Conservation (phyloP, 2,888 invertebrate genomes). For the Omphaloscelis lunosa region DNA sequence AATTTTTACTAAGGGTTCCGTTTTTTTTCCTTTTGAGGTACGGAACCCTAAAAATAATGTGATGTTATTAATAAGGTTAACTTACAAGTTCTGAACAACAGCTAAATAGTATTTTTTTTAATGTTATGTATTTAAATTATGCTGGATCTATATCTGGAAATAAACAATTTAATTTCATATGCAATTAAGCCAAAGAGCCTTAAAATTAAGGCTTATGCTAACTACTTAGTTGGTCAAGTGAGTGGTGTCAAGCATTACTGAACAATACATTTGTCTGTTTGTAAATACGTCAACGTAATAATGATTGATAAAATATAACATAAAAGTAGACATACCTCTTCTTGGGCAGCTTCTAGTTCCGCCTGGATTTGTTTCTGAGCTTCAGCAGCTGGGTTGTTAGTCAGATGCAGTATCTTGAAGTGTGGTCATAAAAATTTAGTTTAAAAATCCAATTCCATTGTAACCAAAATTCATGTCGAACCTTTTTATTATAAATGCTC, state of each 20-base stretch:
- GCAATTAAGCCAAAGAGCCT: background rate
- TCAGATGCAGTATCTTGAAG: constrained; percentile 91
- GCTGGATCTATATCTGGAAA: background rate
- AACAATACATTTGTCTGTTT: background rate
- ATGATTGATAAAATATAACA: background rate
- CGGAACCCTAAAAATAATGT: background rate
- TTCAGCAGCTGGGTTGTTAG: constrained; percentile 93
- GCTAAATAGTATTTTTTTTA: background rate
- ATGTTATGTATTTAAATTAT: background rate
- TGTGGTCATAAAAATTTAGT: background rate
- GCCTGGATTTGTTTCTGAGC: constrained; percentile 92
- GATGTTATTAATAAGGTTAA: background rate
- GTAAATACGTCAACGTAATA: background rate
- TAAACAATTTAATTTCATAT: background rate
- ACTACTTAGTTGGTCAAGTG: background rate
- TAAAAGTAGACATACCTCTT: constrained; percentile 87
- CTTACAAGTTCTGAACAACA: background rate
- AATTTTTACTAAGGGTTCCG: background rate
- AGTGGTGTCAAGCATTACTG: too few species aligned
- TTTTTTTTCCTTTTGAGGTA: too few species aligned
- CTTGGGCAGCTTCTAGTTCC: constrained; percentile 93
- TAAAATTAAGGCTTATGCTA: background rate
- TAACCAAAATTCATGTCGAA: background rate
- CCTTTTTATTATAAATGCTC: background rate
- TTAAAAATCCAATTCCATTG: background rate